phyloP scores from a whole-genome alignment of 2,797 vertebrate species.

The Rhodeus uyekii region DNA sequence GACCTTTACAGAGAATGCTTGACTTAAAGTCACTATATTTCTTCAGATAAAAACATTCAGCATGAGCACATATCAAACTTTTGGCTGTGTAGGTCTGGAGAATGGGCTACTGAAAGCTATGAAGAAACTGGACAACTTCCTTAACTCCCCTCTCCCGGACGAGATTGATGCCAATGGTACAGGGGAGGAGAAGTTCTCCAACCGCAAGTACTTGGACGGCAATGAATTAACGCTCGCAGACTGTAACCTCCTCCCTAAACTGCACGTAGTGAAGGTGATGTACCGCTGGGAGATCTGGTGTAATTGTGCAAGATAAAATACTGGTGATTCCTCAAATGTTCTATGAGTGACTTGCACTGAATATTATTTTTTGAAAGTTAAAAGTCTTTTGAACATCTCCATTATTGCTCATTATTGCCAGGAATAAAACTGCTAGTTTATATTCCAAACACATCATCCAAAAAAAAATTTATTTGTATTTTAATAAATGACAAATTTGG shows the following conservation, averaged over 20 bases:
- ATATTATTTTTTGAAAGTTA: background rate
- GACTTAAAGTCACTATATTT: constrained; percentile 3
- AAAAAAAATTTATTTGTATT: no score
- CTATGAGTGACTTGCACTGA: background rate
- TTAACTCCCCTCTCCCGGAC: constrained; percentile 83
- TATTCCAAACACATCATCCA: no score
- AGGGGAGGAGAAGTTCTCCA: constrained; percentile 75
- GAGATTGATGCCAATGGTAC: constrained; percentile 77
- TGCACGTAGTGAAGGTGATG: constrained; percentile 94
- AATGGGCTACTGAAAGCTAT: constrained; percentile 87
- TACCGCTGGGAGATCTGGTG: background rate
- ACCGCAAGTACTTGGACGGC: constrained; percentile 91
- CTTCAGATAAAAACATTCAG: constrained; percentile 1
- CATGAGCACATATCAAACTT: background rate
- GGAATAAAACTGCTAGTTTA: no score
- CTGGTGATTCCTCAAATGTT: background rate
- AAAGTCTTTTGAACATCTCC: background rate
- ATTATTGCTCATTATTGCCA: no score
- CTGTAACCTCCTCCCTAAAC: constrained; percentile 97
- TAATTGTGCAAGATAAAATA: background rate
- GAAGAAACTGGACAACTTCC: constrained; percentile 87
- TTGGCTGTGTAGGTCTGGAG: constrained; percentile 81
- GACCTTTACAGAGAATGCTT: background rate
- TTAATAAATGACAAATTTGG: background rate
- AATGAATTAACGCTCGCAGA: constrained; percentile 92